Percentiles rank a stretch among this genome's conserved stretches.
Conservation (phyloP, 1,140 invertebrate species). For the Proales similis region DNA sequence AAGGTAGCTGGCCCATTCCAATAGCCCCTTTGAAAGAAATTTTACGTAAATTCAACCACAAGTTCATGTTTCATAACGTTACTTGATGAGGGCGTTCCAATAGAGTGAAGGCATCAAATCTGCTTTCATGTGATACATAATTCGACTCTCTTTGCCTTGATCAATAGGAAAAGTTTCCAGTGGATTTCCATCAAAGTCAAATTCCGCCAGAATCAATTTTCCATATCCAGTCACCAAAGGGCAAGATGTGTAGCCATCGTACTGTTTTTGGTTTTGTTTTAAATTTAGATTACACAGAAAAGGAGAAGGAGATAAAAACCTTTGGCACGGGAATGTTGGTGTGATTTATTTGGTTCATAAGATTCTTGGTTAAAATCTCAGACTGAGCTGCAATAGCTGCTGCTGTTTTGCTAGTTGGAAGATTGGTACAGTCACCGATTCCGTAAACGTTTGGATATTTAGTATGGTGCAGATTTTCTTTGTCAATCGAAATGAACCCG, state of each 20-base stretch:
- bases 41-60: too few species aligned
- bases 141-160: constrained; percentile 70
- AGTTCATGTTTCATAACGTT: not conserved
- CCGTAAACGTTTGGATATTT: constrained; percentile 80
- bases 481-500: constrained; percentile 71
- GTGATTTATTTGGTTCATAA: constrained; percentile 23
- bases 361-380: constrained; percentile 24
- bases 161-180: constrained; percentile 86
- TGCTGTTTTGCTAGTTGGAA: constrained; percentile 90
- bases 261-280: constrained; percentile 47
- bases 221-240: constrained; percentile 77
- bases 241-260: constrained; percentile 93
- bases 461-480: constrained; percentile 70
- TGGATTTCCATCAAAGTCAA: constrained; percentile 76
- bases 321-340: not conserved
- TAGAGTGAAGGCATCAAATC: constrained; percentile 80
- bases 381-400: constrained; percentile 71
- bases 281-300: not conserved
- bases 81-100: constrained; percentile 60
- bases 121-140: constrained; percentile 78
- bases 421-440: constrained; percentile 80
- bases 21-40: constrained; percentile 26
- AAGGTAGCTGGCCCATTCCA: constrained; percentile 33
- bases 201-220: constrained; percentile 84
- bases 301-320: not conserved